Evolutionary conservation across 2,797 vertebrate species (phyloP), one percentile per base, ranked within the genome.

Genomic region (Melanotaenia trifasciata): DNA sequence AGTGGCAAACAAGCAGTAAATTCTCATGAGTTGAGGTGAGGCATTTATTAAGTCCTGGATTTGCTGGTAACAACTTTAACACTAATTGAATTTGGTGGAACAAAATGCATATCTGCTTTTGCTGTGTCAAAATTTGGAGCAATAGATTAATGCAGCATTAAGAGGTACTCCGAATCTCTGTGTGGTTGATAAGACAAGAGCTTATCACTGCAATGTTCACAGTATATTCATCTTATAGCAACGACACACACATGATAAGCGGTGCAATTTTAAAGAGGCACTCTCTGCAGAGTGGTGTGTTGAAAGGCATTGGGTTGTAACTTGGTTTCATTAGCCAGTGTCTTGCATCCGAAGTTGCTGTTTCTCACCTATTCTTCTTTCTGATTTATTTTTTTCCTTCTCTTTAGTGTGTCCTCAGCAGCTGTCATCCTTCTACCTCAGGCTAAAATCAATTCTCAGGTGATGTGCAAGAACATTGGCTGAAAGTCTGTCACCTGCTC

Each of bases 381-480:
- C 5, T 18, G 28, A 1, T 58, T 30, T 63, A 6, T 22, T 36
- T 58, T 45, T 28, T 32, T 18, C 2, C 22, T 26, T 35, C 40
- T n/a, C 40, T 12, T 43, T 54, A 36, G 43, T 81, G 74, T 77
- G 53, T 84, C 69, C 67, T 65, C 50, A 65, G 62, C 84, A 79
- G 50, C 79, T 81, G 67, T 82, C 78, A 67, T 72, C 74, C 64
- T 83, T 58, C 45, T 58, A 58, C 80, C 78, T 71, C 51, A 36
- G 80, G 86, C 73, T 75, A 84, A 78, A 87, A 86, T 82, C 59
- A 79, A 85, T 90, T 85, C 81, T 74, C 67, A 66, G 51, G 64
- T 50, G 33, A 76, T 84, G 57, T 58, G 78, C 76, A 59, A 58
- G 59, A 80, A 56, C 78, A 73, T 38, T 64, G 67, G 72, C 72